Percentiles rank a stretch among this genome's conserved stretches.
Evolutionary conservation across 2,797 vertebrate genomes (phyloP).

Genomic region (Falco naumanni): DNA sequence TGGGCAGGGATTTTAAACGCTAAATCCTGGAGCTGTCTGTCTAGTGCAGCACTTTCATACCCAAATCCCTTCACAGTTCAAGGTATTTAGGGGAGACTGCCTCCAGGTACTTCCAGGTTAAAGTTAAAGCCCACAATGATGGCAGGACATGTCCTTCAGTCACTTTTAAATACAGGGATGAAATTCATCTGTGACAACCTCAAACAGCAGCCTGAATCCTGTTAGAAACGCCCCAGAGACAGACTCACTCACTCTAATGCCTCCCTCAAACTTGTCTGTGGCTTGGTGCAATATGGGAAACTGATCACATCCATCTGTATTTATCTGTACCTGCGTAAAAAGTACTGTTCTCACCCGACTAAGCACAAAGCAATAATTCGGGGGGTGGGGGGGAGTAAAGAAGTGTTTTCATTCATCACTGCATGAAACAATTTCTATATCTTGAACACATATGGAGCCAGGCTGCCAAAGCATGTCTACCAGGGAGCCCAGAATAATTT

Average conservation of each 20-base stretch:
- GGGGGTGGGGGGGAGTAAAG: neutral
- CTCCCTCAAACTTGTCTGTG: neutral
- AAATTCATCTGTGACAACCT: neutral
- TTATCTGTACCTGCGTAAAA: neutral
- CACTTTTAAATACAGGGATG: neutral
- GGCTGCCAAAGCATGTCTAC: constrained; percentile 19
- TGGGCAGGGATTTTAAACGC: neutral
- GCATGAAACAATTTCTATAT: constrained; percentile 25
- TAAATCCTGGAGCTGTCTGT: neutral
- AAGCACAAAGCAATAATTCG: neutral
- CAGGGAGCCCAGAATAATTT: constrained; percentile 48
- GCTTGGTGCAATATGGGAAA: neutral
- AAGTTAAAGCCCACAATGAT: neutral
- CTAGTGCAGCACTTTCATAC: neutral
- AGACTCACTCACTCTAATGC: neutral
- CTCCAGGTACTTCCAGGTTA: neutral
- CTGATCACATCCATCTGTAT: neutral
- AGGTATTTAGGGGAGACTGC: neutral
- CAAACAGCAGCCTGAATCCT: neutral
- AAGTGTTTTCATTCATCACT: neutral
- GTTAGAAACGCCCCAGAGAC: neutral
- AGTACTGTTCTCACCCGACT: neutral
- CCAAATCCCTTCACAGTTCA: neutral
- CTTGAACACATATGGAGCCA: constrained; percentile 41
- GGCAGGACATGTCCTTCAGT: neutral